Evolutionary conservation across 2,797 vertebrate species (phyloP).

Genomic region (Sparus aurata): DNA sequence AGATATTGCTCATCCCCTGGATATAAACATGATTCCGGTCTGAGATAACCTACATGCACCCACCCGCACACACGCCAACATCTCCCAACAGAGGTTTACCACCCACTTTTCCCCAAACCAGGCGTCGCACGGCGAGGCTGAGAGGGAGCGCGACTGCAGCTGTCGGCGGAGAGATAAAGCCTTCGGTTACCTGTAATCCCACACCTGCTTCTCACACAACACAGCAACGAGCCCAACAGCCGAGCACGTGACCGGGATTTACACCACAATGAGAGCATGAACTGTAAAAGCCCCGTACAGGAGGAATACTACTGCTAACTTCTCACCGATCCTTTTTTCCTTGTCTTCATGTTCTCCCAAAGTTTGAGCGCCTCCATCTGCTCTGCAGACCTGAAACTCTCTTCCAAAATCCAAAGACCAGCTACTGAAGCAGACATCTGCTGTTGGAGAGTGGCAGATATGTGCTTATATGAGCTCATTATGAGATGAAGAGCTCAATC

Average conservation of each 20-base stretch:
- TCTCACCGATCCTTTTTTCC: not conserved
- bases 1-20: conserved; percentile 49
- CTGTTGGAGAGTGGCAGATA: not conserved
- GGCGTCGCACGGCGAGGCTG: conserved; percentile 40
- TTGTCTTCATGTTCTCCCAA: not conserved
- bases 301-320: not conserved
- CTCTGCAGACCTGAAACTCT: not conserved
- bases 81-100: conserved; percentile 55
- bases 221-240: not conserved
- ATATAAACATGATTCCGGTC: conserved; percentile 47
- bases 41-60: conserved; percentile 52
- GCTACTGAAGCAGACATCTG: not conserved
- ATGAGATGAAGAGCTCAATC: not conserved
- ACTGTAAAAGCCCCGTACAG: not conserved
- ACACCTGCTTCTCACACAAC: conserved; percentile 49
- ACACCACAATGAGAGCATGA: not conserved
- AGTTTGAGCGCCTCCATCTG: conserved; percentile 6
- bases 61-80: conserved; percentile 46
- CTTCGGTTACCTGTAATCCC: conserved; percentile 73
- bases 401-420: not conserved
- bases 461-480: not conserved
- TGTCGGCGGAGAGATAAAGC: conserved; percentile 68
- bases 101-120: conserved; percentile 56
- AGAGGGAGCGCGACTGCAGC: conserved; percentile 63
- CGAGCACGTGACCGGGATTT: not conserved